Percentiles rank a stretch among this genome's conserved stretches.
These are phyloP conservation scores for Papilio helenus DNA, from an alignment of 1,140 invertebrate species.

Conservation along the genomic window DNA sequence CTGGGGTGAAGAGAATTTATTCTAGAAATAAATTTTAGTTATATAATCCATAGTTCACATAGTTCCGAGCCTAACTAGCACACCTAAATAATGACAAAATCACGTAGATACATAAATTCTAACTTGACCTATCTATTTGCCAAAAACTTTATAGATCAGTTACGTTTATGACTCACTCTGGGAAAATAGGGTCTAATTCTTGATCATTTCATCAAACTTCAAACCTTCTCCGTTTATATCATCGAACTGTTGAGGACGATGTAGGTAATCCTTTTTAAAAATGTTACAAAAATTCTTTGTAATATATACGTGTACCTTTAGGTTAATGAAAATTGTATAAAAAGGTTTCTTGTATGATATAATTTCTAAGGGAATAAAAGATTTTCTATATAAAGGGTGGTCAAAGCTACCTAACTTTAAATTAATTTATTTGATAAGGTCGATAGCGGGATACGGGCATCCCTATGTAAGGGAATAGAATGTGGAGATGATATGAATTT, in stretches of 20 bases:
- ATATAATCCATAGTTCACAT: background rate
- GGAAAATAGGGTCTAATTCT: background rate
- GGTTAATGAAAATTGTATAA: no score
- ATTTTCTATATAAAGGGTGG: background rate
- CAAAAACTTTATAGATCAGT: background rate
- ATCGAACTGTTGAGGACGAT: background rate
- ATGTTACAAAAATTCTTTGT: no score
- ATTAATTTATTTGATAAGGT: background rate
- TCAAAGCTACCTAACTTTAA: background rate
- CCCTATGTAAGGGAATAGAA: background rate
- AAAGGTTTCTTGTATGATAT: background rate
- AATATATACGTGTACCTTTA: no score
- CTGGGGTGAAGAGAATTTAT: background rate
- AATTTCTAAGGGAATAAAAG: background rate
- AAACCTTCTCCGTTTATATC: background rate
- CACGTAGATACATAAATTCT: no score
- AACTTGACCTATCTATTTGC: background rate
- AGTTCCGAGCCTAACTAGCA: no score
- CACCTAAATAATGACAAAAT: background rate
- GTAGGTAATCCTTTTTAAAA: background rate
- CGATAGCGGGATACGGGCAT: background rate
- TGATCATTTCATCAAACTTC: background rate
- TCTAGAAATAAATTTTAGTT: background rate
- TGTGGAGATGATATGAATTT: constrained; percentile 1
- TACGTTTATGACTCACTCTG: background rate